These are phyloP conservation scores for Lasioglossum lativentre DNA, from an alignment of 2,888 invertebrate species.

Conservation along the genomic window DNA sequence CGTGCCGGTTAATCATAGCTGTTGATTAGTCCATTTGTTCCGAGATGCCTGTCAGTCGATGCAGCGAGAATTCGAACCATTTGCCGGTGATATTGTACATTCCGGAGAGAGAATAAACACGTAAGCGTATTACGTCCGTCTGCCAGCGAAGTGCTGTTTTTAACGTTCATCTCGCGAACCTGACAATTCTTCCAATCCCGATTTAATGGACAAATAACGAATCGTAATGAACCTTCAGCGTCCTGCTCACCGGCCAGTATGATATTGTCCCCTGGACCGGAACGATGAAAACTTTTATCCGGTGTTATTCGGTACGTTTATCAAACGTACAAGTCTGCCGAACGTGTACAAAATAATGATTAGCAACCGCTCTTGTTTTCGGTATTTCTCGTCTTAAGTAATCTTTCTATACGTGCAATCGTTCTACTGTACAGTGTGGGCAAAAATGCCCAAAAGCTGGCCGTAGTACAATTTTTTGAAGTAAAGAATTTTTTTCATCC, in stretches of 20 bases:
- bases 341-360: neutral
- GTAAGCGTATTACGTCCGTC: conserved; percentile 47
- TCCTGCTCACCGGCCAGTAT: conserved; percentile 10
- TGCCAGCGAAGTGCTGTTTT: conserved; percentile 18
- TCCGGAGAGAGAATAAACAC: conserved; percentile 54
- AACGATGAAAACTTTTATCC: neutral
- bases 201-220: conserved; percentile 53
- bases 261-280: conserved; percentile 15
- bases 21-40: conserved; percentile 70
- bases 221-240: conserved; percentile 50
- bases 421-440: no score
- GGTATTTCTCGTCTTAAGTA: no score
- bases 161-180: conserved; percentile 26
- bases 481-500: no score
- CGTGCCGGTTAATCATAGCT: conserved; percentile 60
- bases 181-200: conserved; percentile 45
- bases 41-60: conserved; percentile 59
- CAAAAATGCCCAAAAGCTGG: no score
- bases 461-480: no score
- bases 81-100: conserved; percentile 59
- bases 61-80: conserved; percentile 22
- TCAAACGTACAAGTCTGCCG: conserved; percentile 24
- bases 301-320: neutral
- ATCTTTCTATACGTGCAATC: no score
- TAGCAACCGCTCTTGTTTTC: no score